phyloP scores from a whole-genome alignment of 2,888 invertebrate species.

The Stenodera caucasica region DNA sequence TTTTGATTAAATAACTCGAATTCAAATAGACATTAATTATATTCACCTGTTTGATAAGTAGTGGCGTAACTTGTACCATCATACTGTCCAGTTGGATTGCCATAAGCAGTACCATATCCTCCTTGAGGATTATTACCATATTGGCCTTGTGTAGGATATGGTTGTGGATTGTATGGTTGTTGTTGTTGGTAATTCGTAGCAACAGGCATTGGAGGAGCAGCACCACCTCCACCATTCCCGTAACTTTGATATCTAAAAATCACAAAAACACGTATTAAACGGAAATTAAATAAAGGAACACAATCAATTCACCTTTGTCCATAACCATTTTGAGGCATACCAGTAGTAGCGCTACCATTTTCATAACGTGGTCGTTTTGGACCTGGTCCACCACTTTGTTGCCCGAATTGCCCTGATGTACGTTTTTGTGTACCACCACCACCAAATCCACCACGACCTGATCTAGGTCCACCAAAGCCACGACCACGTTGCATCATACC shows the following conservation, averaged over 20 bases:
- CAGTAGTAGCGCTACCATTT: slow-evolving; percentile 29
- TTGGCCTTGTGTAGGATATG: slow-evolving; percentile 28
- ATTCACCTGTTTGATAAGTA: slow-evolving; percentile 24
- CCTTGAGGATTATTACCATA: slow-evolving; percentile 15
- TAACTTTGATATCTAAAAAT: slow-evolving; percentile 26
- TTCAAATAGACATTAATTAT: neutral
- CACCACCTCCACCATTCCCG: slow-evolving; percentile 25
- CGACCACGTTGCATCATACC: slow-evolving; percentile 32
- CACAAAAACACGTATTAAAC: slow-evolving; percentile 11
- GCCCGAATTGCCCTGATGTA: slow-evolving; percentile 37
- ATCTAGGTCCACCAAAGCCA: slow-evolving; percentile 18
- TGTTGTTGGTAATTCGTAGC: slow-evolving; percentile 25
- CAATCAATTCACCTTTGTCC: slow-evolving; percentile 40
- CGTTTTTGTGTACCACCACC: slow-evolving; percentile 35
- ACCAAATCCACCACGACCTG: slow-evolving; percentile 30
- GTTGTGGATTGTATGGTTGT: slow-evolving; percentile 34
- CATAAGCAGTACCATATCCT: slow-evolving; percentile 23
- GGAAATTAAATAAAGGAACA: slow-evolving; percentile 16
- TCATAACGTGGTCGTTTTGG: slow-evolving; percentile 46
- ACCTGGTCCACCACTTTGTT: slow-evolving; percentile 41
- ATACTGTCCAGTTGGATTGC: slow-evolving; percentile 19
- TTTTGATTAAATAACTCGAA: neutral
- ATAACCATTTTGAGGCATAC: slow-evolving; percentile 42
- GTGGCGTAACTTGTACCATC: slow-evolving; percentile 21
- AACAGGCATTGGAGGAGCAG: slow-evolving; percentile 18